Base-by-base conservation (phyloP, 2,113 vertebrate species). In the Amphiprion percula region DNA sequence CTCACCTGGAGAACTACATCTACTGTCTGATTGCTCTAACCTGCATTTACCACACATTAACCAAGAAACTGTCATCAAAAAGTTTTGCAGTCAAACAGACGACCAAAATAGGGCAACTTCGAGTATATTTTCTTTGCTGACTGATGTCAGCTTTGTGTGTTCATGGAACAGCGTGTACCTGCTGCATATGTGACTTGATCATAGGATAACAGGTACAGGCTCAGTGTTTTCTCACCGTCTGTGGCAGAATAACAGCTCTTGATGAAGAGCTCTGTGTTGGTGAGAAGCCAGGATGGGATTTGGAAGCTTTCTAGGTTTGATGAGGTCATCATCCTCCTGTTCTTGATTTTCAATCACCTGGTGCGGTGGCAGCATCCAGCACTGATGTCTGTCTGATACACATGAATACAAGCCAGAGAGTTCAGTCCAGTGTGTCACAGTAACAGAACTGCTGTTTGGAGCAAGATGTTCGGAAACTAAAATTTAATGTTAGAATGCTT, bases 211-310 rank as follows among this genome's bases (percentile, higher is more conserved):
- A 30, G 21, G 21, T 52, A 21, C 30, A 61, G 41, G 15, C 63
- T 49, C 49, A 26, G 53, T 21, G 44, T 69, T 46, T 19, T 5
- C 86, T 89, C 79, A 94, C 94, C 89, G 90, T 75, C 87, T 95
- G 75, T 93, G 83, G 66, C 87, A 93, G 81, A 94, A 80, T 1
- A 94, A 83, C 69, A 96, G 92, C 81, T 95, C 93, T n/a, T 56
- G 62, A 69, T 95, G 94, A 71, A 95, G 77, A 11, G 84, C 76
- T 70, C 39, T 46, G 33, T 84, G 90, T 46, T 72, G 87, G 28
- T 24, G 28, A 9, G 91, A 94, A 10, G 82, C 82, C 79, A 83
- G 64, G 21, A 79, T 0, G 0, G 87, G 87, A 80, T 88, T 85
- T 46, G 85, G 69, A 80, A 88, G 59, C 68, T 91, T 92, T 71